These are phyloP conservation scores for Dicycla oo DNA, from an alignment of 2,888 invertebrate genomes.

Conservation along the genomic window DNA sequence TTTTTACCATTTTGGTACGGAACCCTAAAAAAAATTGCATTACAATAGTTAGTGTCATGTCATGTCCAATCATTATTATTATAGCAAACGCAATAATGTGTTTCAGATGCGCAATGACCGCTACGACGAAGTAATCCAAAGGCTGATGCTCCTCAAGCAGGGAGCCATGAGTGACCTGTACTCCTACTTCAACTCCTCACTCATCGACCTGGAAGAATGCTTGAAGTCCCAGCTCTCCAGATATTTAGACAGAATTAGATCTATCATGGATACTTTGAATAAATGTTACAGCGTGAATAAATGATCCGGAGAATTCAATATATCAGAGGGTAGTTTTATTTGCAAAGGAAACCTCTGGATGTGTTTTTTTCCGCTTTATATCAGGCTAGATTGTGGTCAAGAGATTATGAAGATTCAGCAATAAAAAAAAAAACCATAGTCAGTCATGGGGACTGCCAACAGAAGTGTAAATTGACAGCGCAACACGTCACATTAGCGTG, in stretches of 20 bases:
- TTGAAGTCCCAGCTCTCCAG: constrained; percentile 67
- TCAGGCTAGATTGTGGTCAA: no score
- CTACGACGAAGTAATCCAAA: constrained; percentile 74
- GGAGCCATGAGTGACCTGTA: constrained; percentile 70
- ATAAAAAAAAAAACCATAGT: no score
- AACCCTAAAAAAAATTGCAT: background rate
- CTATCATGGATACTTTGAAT: constrained; percentile 68
- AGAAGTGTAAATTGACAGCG: no score
- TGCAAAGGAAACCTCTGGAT: background rate
- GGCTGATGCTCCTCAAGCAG: constrained; percentile 74
- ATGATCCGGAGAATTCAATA: background rate
- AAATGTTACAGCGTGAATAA: constrained; percentile 71
- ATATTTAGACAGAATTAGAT: constrained; percentile 71
- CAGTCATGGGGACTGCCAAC: no score
- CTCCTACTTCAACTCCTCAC: constrained; percentile 58
- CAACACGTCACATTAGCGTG: no score
- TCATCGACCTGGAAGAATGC: constrained; percentile 71
- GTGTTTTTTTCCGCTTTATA: no score
- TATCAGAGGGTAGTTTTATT: background rate
- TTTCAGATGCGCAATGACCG: constrained; percentile 81
- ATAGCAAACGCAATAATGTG: background rate
- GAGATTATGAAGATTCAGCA: no score
- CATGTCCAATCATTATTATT: background rate
- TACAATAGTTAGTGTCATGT: background rate
- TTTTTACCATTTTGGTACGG: no score